Base-by-base conservation (phyloP, 2,888 invertebrate genomes). In the Nasonovia ribisnigri region DNA sequence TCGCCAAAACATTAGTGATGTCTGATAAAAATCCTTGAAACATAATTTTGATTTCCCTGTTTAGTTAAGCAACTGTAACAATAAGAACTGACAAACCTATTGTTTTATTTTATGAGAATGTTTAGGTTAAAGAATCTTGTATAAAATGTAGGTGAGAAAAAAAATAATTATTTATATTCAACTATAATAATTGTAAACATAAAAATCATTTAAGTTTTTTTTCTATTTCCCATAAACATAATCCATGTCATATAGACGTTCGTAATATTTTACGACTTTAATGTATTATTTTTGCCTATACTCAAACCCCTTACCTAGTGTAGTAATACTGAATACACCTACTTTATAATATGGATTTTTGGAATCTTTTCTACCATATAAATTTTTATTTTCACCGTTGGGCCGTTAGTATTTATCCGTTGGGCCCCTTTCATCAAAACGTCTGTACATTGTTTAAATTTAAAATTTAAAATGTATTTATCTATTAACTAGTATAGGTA, bases 271-370 rank as follows among this genome's bases (percentile, higher is more conserved):
- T 43, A 90, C 10, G 42, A 87, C 86, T 67, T 46, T 48, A 16
- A 36, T 60, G 92, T 67, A 88, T 67, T 8, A 92, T 86, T 88
- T 92, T 92, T 92, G 87, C 92, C 87, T 92, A 88, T 67, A 8
- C 88, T 20, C 13, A 16, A 92, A 92, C 67, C 48, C 67, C 67
- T 86, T 36, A n/a, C n/a, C n/a, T n/a, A 36, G 10, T 51, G 16
- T 51, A n/a, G 20, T 54, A 89, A 20, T 8, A 77, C 0, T 77
- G 77, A 77, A 77, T 77, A 77, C 0, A 24, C 20, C 8, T 36
- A 36, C 0, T 77, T 36, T 3, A 4, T 77, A 77, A 36, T 77
- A 77, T 36, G n/a, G n/a, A 67, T 67, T 36, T 36, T 77, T 77
- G 36, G n/a, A 77, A 77, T 36, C 77, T 20, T 36, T 36, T 77